Conservation (phyloP, 2,888 invertebrate species). For the Noctua pronuba region DNA sequence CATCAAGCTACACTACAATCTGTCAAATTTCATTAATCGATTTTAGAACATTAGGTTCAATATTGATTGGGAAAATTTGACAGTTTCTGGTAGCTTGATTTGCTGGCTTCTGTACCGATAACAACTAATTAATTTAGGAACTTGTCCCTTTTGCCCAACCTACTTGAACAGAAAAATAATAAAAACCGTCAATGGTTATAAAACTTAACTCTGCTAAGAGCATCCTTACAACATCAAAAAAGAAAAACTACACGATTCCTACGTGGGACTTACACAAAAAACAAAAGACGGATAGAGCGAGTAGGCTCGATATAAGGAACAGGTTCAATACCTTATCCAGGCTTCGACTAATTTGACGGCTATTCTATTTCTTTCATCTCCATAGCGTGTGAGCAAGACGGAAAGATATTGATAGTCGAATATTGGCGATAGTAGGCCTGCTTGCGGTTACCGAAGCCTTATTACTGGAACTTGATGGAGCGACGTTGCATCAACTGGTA, state of each 20-base stretch:
- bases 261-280: constrained; percentile 72
- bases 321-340: constrained; percentile 75
- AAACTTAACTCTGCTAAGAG: constrained; percentile 22
- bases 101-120: too few species aligned
- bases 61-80: too few species aligned
- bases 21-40: too few species aligned
- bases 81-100: too few species aligned
- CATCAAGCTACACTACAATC: too few species aligned
- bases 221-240: constrained; percentile 54
- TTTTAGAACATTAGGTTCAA: too few species aligned
- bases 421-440: constrained; percentile 62
- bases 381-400: constrained; percentile 64
- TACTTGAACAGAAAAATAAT: background rate
- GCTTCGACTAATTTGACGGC: constrained; percentile 69
- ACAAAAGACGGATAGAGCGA: constrained; percentile 69
- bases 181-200: background rate
- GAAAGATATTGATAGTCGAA: constrained; percentile 46
- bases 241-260: constrained; percentile 66
- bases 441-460: constrained; percentile 86
- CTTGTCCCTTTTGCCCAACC: too few species aligned
- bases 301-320: constrained; percentile 73
- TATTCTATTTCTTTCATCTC: constrained; percentile 64
- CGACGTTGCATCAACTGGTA: constrained; percentile 45
- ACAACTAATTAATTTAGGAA: too few species aligned
- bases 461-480: constrained; percentile 61